These are phyloP conservation scores for Anastrepha ludens DNA, from an alignment of 1,140 invertebrate species.

Conservation along the genomic window DNA sequence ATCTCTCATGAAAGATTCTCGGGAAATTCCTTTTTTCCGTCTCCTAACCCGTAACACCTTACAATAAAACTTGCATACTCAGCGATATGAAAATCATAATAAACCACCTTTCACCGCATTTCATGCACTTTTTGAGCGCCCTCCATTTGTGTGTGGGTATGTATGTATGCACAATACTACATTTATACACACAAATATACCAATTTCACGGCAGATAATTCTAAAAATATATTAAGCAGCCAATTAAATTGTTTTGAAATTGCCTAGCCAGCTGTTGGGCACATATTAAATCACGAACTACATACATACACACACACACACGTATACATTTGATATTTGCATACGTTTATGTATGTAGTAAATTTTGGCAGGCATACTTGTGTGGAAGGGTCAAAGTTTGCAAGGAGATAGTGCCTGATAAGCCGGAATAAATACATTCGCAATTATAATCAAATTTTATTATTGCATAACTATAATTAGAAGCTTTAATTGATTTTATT, in stretches of 20 bases:
- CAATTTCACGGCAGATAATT: background rate
- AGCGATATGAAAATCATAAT: no score
- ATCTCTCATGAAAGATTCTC: no score
- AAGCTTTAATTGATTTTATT: no score
- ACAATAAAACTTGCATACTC: no score
- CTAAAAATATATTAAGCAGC: constrained; percentile 10
- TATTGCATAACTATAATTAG: no score
- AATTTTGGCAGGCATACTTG: background rate
- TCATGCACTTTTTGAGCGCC: no score
- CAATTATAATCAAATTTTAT: no score
- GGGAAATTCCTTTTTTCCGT: no score
- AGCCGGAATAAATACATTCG: background rate
- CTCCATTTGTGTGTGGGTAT: background rate
- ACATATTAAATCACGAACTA: no score
- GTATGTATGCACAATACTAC: background rate
- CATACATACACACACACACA: no score
- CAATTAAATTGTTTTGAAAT: constrained; percentile 15
- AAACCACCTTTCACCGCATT: no score
- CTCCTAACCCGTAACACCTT: no score
- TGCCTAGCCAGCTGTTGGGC: background rate
- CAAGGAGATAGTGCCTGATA: constrained; percentile 19
- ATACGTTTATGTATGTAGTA: background rate
- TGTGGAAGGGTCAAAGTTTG: background rate
- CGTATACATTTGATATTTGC: background rate
- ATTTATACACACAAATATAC: background rate